Evolutionary conservation across 2,797 vertebrate species (phyloP), one percentile per base, ranked within the genome.

Genomic region (Pachyuromys duprasi): DNA sequence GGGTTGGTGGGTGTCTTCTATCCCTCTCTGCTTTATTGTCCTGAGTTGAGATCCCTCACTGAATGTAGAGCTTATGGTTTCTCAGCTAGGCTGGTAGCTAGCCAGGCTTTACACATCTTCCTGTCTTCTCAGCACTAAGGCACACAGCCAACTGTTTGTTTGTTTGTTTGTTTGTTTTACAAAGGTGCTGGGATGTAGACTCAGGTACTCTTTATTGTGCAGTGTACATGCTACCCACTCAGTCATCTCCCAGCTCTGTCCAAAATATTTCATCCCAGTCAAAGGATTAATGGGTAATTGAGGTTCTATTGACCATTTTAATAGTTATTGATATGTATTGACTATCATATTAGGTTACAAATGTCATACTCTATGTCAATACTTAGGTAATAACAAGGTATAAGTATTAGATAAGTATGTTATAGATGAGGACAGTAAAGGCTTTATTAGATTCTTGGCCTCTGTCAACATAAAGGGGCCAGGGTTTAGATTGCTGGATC

Each of bases 281-380:
- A 87, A 92, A 93, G 26, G 36, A 74, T 39, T 72, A 88, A 80
- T 89, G 55, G 31, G 17, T 33, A 91, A 89, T 13, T 88, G 20
- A 84, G 86, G 33, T 95, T 91, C 12, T 24, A 33, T 72, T 95
- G 72, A 79, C 31, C 4, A 60, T 89, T 91, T 36, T 36, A 69
- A 70, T 76, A 72, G 53, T 42, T 79, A 67, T 31, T 74, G 39
- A 36, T 62, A 76, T 87, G 87, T 14, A 0, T 36, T 53, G 55
- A 78, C 5, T 75, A 60, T 65, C 65, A 13, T 88, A 31, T 31
- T 86, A 33, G 36, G 67, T 49, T 78, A 67, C 24, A 90, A 87
- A 70, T 92, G 24, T 11, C 53, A 74, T 74, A 62, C 5, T 90
- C 3, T 67, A 45, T 89, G 79, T 90, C 69, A 84, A 75, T 33